These are phyloP conservation scores for Archegozetes longisetosus DNA, from an alignment of 1,140 invertebrate genomes.

Conservation along the genomic window DNA sequence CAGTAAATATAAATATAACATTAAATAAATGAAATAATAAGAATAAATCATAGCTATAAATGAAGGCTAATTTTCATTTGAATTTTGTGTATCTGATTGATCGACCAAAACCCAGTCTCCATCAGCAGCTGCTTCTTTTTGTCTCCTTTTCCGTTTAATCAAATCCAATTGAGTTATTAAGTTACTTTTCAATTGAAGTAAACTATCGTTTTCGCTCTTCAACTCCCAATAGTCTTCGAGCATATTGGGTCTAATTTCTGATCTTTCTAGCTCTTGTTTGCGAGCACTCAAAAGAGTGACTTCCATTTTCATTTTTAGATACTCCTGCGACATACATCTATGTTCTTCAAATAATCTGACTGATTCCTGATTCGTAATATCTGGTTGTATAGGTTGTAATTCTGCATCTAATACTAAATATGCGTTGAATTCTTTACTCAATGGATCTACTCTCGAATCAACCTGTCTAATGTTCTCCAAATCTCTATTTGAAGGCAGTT, in stretches of 20 bases:
- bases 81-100: background rate
- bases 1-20: background rate
- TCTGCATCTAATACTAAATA: conserved; percentile 27
- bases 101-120: background rate
- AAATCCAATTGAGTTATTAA: background rate
- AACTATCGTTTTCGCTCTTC: background rate
- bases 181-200: background rate
- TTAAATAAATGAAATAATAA: background rate
- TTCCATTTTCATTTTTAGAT: conserved; percentile 17
- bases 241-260: background rate
- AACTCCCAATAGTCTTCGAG: background rate
- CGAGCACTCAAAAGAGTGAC: conserved; percentile 1
- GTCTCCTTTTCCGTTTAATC: background rate
- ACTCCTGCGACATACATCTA: conserved; percentile 40
- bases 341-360: conserved; percentile 68
- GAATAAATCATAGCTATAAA: background rate
- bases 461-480: background rate
- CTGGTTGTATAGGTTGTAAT: conserved; percentile 58
- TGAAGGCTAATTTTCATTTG: background rate
- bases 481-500: conserved; percentile 1
- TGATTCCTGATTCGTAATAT: conserved; percentile 54
- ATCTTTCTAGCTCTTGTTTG: background rate
- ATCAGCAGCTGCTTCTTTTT: background rate
- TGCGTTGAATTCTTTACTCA: conserved; percentile 4
- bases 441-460: conserved; percentile 39